Evolutionary conservation across 1,140 invertebrate species (phyloP), one percentile per base, ranked within the genome.

Genomic region (Zeugodacus cucurbitae): DNA sequence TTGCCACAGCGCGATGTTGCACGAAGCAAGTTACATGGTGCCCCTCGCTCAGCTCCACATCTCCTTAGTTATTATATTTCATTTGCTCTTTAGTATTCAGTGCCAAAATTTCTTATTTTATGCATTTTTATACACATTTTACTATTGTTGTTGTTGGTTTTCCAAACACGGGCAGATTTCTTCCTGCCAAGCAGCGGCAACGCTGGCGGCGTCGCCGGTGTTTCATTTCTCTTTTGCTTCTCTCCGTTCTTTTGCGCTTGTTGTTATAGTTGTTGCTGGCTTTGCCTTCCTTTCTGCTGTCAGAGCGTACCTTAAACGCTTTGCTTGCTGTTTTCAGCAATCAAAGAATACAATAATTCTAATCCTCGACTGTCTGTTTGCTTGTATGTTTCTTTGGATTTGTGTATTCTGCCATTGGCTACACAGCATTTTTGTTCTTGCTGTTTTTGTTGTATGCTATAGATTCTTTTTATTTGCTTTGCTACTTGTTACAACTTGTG

Each of bases 71-170:
- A 82, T 82, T 82, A 82, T 82, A 26, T 82, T 48, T 82, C 74
- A 48, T 48, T 82, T 82, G 74, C 22, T 74, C 5, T 41, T n/a
- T 74, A 74, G 32, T 82, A 82, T 70, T 70, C 32, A 70, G 64
- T 70, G 74, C 74, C 7, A 82, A 4, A 10, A 48, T 22, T 41
- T 74, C 34, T 74, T 74, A 74, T 74, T 32, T 82, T 29, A 26
- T 48, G 11, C 22, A 44, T 82, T 44, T 54, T 48, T 74, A n/a
- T 20, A 41, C 70, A 74, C 32, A 17, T 70, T 37, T 44, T 74
- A 41, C 37, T 17, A 22, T 41, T 37, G 48, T 54, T 0, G 1
- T 54, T 20, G 48, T 54, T 54, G 11, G 48, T 20, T 54, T 54
- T 48, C 74, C 48, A 82, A 44, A 82, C 22, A 14, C 44, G 74